phyloP scores from a whole-genome alignment of 2,797 vertebrate genomes.

The Typhlichthys subterraneus region DNA sequence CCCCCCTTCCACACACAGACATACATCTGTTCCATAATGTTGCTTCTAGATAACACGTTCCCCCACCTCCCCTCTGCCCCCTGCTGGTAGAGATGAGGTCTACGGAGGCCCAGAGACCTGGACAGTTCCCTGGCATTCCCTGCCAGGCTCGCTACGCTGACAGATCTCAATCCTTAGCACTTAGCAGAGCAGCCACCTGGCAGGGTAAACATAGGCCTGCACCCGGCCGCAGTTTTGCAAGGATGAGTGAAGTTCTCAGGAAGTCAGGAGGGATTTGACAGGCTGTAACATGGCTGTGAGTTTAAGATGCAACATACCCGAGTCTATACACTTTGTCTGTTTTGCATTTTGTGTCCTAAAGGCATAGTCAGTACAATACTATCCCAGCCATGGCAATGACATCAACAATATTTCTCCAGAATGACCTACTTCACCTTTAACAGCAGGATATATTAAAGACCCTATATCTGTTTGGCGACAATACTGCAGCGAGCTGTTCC shows the following conservation, averaged over 20 bases:
- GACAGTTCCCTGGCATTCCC: constrained; percentile 10
- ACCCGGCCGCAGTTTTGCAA: constrained; percentile 1
- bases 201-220: constrained; percentile 17
- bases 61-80: constrained; percentile 1
- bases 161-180: constrained; percentile 21
- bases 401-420: too few species aligned
- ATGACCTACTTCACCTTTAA: too few species aligned
- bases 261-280: neutral
- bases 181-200: constrained; percentile 14
- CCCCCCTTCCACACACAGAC: neutral
- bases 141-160: constrained; percentile 11
- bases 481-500: too few species aligned
- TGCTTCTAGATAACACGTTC: constrained; percentile 55
- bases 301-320: neutral
- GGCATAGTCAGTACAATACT: too few species aligned
- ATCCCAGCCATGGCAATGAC: too few species aligned
- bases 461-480: too few species aligned
- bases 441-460: too few species aligned
- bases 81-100: constrained; percentile 8
- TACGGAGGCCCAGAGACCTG: constrained; percentile 2
- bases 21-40: constrained; percentile 57
- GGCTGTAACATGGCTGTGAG: neutral
- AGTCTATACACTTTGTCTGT: neutral
- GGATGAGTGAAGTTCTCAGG: neutral
- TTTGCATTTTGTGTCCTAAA: neutral